Base-by-base conservation (phyloP, 2,888 invertebrate genomes). In the Choreutis nemorana region DNA sequence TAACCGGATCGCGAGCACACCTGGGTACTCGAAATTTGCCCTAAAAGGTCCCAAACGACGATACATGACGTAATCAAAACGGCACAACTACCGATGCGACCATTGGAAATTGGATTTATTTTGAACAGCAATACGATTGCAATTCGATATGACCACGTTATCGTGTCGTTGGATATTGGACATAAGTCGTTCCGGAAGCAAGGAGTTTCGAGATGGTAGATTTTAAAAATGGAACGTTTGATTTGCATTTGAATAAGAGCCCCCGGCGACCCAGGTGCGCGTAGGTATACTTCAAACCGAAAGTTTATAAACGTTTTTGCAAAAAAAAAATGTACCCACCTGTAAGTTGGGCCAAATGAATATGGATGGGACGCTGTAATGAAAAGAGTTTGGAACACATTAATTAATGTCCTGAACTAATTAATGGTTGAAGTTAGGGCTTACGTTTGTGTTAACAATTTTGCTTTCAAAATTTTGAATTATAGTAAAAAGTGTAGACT, bases 181-280 rank as follows among this genome's bases (percentile, higher is more conserved):
- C 65, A 67, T 75, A 77, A 70, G 75, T 71, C 77, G 57, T 73
- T 77, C 67, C 72, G 72, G 73, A 73, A 71, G 63, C 63, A 59
- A 70, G 65, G 63, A 66, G 63, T 60, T 66, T 57, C 63, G 72
- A 72, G 73, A 77, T 73, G 75, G 75, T 77, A 75, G 72, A 77
- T 75, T 77, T 77, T 73, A 65, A 79, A 80, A 79, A 78, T 77
- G 78, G 79, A 75, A 77, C 78, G 71, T 75, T 79, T 79, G 78
- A 79, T 80, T 80, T 80, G 78, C 79, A 79, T 79, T 78, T 80
- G 79, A 79, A 80, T 79, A 64, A 68, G 71, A 65, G 73, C 73
- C 75, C 73, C 70, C 52, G 68, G 73, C 73, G 70, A 68, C 75
- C 78, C 77, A 77, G 78, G 77, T 77, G 77, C 71, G 63, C 65